phyloP scores from a whole-genome alignment of 2,888 invertebrate genomes.

The Agrochola lychnidis region DNA sequence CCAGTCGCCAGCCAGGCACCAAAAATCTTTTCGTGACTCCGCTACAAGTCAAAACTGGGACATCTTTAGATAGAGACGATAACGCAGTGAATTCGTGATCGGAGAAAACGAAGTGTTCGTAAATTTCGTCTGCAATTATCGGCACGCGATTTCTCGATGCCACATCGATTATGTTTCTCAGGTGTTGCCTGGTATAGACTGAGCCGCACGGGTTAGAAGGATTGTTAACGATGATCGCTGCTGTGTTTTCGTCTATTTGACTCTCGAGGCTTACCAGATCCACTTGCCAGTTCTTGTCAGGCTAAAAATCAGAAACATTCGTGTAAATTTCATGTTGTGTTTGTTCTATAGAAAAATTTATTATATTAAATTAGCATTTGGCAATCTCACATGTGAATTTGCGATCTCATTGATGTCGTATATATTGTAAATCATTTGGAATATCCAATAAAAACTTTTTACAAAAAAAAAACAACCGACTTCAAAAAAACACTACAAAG shows the following conservation, averaged over 20 bases:
- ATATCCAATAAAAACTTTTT: too few species aligned
- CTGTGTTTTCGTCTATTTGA: slow-evolving; percentile 96
- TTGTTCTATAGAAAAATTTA: not conserved
- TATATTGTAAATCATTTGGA: not conserved
- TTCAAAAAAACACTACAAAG: too few species aligned
- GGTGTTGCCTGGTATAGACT: slow-evolving; percentile 95
- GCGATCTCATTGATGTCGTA: not conserved
- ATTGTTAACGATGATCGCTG: slow-evolving; percentile 97
- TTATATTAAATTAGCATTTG: too few species aligned
- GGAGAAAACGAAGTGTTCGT: slow-evolving; percentile 98
- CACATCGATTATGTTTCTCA: slow-evolving; percentile 94
- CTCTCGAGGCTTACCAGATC: slow-evolving; percentile 96
- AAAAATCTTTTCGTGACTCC: slow-evolving; percentile 98
- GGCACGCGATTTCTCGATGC: slow-evolving; percentile 95
- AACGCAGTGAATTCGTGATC: slow-evolving; percentile 94
- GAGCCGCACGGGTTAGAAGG: slow-evolving; percentile 99
- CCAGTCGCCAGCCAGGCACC: slow-evolving; percentile 99
- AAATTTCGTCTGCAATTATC: slow-evolving; percentile 99
- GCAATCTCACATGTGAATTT: not conserved
- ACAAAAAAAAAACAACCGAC: too few species aligned
- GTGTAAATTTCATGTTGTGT: not conserved
- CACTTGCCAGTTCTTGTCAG: slow-evolving; percentile 96
- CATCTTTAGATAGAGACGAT: slow-evolving; percentile 95
- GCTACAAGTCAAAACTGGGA: slow-evolving; percentile 98
- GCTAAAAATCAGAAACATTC: slow-evolving; percentile 85